Conservation (phyloP, 1,140 invertebrate genomes). For the Hypothenemus hampei region DNA sequence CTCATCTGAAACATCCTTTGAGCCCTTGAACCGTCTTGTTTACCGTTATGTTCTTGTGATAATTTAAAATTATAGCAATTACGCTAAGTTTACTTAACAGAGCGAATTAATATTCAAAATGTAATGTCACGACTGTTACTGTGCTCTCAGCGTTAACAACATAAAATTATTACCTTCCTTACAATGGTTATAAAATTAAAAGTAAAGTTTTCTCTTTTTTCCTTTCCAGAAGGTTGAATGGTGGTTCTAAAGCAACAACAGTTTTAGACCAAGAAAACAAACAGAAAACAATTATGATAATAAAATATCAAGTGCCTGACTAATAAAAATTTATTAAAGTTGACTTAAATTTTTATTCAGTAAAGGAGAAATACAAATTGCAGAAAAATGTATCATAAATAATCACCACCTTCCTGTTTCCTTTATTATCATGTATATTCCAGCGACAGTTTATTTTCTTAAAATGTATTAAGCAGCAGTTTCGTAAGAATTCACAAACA, state of each 20-base stretch:
- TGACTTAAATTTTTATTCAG: conserved; percentile 3
- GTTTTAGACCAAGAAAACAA: too few relatives aligned
- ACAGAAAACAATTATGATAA: too few relatives aligned
- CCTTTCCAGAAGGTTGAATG: too few relatives aligned
- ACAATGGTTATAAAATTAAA: too few relatives aligned
- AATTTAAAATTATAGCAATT: conserved; percentile 29
- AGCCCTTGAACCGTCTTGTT: conserved; percentile 22
- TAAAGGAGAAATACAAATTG: conserved; percentile 44
- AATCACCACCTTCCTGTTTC: conserved; percentile 43
- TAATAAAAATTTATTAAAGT: conserved; percentile 37
- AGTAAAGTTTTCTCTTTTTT: too few relatives aligned
- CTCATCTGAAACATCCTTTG: conserved; percentile 17
- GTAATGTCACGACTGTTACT: conserved; percentile 26
- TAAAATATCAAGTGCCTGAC: too few relatives aligned
- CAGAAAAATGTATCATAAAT: conserved; percentile 44
- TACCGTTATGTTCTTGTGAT: conserved; percentile 25
- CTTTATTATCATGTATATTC: conserved; percentile 31
- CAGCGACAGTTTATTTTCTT: conserved; percentile 35
- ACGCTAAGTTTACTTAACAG: conserved; percentile 28
- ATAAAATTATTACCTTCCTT: conserved; percentile 22
- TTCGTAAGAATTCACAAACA: conserved; percentile 40
- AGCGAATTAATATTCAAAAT: conserved; percentile 27
- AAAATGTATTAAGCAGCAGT: conserved; percentile 42
- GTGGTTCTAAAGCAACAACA: too few relatives aligned
- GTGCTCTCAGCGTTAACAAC: conserved; percentile 26